A percentile compares a stretch with the other conserved stretches of the same genome.
phyloP scores from a whole-genome alignment of 2,797 vertebrate species.

The Trematomus bernacchii region DNA sequence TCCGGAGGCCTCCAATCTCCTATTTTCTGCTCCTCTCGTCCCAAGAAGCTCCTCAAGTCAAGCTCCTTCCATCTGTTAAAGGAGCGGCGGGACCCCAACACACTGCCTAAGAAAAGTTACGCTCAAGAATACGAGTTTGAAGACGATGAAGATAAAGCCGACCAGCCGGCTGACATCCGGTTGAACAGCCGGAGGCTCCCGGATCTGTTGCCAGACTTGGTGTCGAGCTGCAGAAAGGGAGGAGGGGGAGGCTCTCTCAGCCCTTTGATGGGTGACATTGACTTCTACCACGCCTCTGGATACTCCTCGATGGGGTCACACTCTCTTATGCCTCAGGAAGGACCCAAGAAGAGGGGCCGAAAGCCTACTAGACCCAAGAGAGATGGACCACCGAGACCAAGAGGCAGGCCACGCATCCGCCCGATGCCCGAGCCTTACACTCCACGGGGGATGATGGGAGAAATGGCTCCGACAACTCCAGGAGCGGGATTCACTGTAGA shows the following conservation, averaged over 20 bases:
- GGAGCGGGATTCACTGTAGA: constrained; percentile 78
- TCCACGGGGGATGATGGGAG: constrained; percentile 87
- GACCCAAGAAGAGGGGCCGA: constrained; percentile 91
- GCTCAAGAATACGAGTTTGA: constrained; percentile 98
- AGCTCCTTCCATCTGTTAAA: constrained; percentile 94
- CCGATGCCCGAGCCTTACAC: constrained; percentile 88
- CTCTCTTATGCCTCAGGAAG: constrained; percentile 85
- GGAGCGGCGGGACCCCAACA: constrained; percentile 90
- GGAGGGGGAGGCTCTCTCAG: constrained; percentile 85
- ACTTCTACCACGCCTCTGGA: constrained; percentile 88
- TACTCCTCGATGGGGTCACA: constrained; percentile 85
- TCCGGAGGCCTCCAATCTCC: constrained; percentile 90
- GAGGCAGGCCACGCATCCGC: constrained; percentile 92
- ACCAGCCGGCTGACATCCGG: constrained; percentile 93
- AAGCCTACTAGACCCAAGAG: constrained; percentile 94
- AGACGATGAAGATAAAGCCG: constrained; percentile 94
- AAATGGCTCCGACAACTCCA: constrained; percentile 75
- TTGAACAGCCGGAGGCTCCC: constrained; percentile 92
- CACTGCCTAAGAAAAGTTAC: constrained; percentile 93
- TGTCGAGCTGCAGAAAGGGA: constrained; percentile 92
- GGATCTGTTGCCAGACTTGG: constrained; percentile 91
- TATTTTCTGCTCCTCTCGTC: constrained; percentile 95
- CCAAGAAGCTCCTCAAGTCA: constrained; percentile 95
- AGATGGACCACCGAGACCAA: constrained; percentile 91
- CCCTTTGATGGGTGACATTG: constrained; percentile 92